Evolutionary conservation across 92 coral and sea anemone genomes (phyloP).

Genomic region (Palythoa heliodiscus): DNA sequence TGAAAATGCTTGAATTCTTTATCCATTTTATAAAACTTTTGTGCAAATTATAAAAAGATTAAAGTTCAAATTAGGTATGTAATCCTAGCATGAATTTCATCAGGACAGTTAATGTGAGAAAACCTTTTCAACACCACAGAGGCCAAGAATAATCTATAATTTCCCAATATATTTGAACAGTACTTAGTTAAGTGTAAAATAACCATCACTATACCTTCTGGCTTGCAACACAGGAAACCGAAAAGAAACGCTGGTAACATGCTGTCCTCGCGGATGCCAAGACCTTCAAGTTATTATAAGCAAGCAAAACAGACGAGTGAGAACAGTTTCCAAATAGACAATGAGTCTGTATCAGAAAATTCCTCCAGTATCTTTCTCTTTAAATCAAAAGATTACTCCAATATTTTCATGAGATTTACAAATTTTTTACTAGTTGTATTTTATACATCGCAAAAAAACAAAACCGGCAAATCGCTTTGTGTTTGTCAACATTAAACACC

Average conservation of each 20-base stretch:
- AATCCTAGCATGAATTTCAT: neutral
- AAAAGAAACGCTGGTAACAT: conserved; percentile 64
- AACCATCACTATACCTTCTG: conserved; percentile 73
- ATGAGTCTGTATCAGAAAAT: neutral
- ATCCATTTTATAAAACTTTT: too few species aligned
- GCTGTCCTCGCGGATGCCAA: conserved; percentile 56
- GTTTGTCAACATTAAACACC: neutral
- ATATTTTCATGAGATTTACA: neutral
- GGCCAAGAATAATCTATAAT: neutral
- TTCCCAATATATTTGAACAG: neutral
- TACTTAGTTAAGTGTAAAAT: neutral
- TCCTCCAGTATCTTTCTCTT: neutral
- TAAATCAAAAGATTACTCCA: neutral
- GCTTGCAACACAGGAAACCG: conserved; percentile 69
- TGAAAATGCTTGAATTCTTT: too few species aligned
- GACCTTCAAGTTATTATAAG: conserved; percentile 35
- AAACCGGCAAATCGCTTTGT: neutral
- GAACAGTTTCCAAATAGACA: neutral
- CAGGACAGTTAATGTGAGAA: neutral
- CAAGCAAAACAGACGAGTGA: neutral
- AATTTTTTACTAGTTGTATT: neutral
- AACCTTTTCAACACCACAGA: too few species aligned
- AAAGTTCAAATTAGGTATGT: neutral
- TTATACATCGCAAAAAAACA: neutral
- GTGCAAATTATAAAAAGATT: too few species aligned